These are phyloP conservation scores for Pteropus alecto DNA, from an alignment of 2,113 vertebrate species.

Conservation along the genomic window DNA sequence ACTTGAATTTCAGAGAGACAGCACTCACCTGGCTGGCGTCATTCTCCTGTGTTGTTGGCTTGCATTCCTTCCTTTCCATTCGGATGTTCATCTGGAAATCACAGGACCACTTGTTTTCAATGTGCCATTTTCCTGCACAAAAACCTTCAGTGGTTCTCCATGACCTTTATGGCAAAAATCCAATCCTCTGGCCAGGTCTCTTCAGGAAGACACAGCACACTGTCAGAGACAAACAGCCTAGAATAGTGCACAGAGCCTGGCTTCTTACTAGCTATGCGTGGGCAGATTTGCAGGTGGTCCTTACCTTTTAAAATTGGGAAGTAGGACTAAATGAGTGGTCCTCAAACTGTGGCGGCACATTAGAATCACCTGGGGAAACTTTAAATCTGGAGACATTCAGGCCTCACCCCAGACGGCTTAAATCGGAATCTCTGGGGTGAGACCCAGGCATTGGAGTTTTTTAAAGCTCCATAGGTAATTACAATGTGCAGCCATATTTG, in stretches of 20 bases:
- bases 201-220: background rate
- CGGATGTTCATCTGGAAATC: background rate
- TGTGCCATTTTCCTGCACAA: background rate
- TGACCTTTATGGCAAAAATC: slow-evolving; percentile 31
- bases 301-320: background rate
- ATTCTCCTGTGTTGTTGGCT: background rate
- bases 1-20: background rate
- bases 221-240: background rate
- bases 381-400: background rate
- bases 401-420: background rate
- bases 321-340: background rate
- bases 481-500: background rate
- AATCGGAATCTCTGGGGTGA: background rate
- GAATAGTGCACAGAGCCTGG: background rate
- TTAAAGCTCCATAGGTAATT: background rate
- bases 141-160: background rate
- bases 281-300: background rate
- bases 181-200: background rate
- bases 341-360: background rate
- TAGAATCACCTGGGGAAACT: background rate
- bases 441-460: background rate
- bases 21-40: background rate
- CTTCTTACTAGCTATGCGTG: background rate
- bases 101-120: background rate
- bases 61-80: background rate